Evolutionary conservation across 2,888 invertebrate species (phyloP).

Genomic region (Chromoteleia sp.): DNA sequence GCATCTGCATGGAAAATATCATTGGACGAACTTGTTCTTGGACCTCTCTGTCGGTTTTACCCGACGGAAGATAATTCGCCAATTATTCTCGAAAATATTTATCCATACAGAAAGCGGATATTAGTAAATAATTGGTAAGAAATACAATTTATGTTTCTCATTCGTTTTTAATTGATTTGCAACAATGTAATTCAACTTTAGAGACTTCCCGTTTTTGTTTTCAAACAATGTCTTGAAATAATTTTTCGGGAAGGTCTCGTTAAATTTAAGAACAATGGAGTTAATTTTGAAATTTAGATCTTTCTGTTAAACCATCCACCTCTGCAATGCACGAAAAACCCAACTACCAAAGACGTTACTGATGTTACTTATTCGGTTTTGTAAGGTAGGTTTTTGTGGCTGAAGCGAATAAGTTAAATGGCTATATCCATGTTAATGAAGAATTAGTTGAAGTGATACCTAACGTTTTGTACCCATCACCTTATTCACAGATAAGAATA

Average conservation of each 20-base stretch:
- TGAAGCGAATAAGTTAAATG: conserved; percentile 38
- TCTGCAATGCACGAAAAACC: conserved; percentile 61
- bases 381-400: conserved; percentile 7
- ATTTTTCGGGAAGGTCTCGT: not conserved
- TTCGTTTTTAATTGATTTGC: not conserved
- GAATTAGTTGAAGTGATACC: not conserved
- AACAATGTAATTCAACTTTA: too few species aligned
- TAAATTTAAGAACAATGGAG: conserved; percentile 11
- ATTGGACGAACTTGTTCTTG: too few species aligned
- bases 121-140: conserved; percentile 6
- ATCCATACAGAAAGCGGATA: conserved; percentile 12
- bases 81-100: not conserved
- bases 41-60: too few species aligned
- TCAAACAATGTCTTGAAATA: not conserved
- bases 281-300: conserved; percentile 41
- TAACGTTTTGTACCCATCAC: conserved; percentile 20
- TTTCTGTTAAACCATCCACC: conserved; percentile 63
- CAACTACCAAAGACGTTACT: conserved; percentile 56
- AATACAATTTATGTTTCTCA: not conserved
- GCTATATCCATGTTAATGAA: conserved; percentile 10
- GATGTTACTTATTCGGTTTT: conserved; percentile 31
- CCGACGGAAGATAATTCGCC: too few species aligned
- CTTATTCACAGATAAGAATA: conserved; percentile 13
- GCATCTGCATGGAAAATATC: conserved; percentile 3
- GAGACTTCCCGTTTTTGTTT: too few species aligned